Evolutionary conservation across 2,797 vertebrate genomes (phyloP), one percentile per base, ranked within the genome.

Genomic region (Champsocephalus gunnari): DNA sequence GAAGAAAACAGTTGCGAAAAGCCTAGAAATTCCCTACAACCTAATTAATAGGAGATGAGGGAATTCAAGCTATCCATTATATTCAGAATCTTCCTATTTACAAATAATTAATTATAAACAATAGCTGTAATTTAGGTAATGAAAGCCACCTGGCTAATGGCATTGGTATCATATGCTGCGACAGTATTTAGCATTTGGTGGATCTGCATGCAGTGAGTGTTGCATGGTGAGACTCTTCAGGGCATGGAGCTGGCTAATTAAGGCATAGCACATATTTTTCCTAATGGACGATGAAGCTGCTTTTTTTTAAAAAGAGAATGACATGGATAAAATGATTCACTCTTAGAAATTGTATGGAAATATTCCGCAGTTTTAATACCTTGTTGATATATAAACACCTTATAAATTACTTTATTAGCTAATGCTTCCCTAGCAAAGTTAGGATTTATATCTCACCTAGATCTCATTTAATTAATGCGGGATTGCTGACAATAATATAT

Each of bases 71-170:
- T 92, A 96, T 95, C 96, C 97, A 96, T 97, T 97, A 97, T 93
- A 95, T 96, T 92, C 92, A 93, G 95, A 96, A 95, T 96, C 94
- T 96, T 93, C 94, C 95, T 96, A 97, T 97, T 97, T 97, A 96
- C 96, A 97, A 96, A 95, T 95, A 97, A 97, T 98, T 96, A 96
- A 97, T 98, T 97, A 96, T 90, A 86, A 96, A 96, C 94, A 96
- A 96, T 95, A 96, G 95, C 96, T 94, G 95, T 96, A 96, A 98
- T 97, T 98, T 97, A 95, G 96, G 93, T 95, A 96, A 96, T 96
- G 95, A 94, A 94, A 90, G 93, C 95, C 95, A 96, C 95, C 95
- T 96, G 95, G 96, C 96, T 99, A 98, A 98, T 97, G 97, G 96
- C 95, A 96, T 93, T 94, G 95, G 94, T 94, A 96, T 98, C 97